Evolutionary conservation across 2,888 invertebrate species (phyloP), one percentile per base, ranked within the genome.

Genomic region (Zeuzera pyrina): DNA sequence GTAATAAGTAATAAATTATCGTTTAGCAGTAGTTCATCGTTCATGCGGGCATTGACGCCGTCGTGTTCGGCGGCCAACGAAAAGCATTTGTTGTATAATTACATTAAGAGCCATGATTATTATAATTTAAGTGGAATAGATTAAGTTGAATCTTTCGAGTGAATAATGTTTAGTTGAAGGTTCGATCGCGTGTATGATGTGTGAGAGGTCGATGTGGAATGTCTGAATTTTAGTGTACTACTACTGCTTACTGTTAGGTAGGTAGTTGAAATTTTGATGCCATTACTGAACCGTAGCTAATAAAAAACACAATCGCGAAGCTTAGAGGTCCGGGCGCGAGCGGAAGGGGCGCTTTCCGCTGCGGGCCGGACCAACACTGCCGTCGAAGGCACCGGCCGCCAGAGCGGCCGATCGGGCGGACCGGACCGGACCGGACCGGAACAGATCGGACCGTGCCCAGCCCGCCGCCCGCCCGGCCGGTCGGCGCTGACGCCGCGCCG

Each of bases 181-280:
- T 76, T 72, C 71, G 77, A 72, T 72, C 73, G 78, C 61, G 64
- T 78, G 83, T 65, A 69, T 81, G 79, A 67, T 67, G 78, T 67
- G 57, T 77, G 78, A 65, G 76, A 78, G 76, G 68, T 78, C 68
- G 70, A 71, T 74, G 77, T 74, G 72, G 79, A 73, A 78, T 81
- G 81, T 74, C 77, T 78, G 83, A 65, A 70, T 69, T 67, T 60
- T 77, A 78, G 78, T 66, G 70, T 74, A 79, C 78, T 77, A 79
- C 78, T 77, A 74, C 81, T 70, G 83, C 83, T 83, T 81, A 83
- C 78, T 78, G 78, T 81, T 83, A 81, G 83, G 83, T 83, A 81
- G 81, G 81, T 81, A 79, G 79, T 79, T 79, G 76, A 70, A 77
- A 78, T 81, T 79, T 78, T 71, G 74, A 79, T 62, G 74, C 74